These are phyloP conservation scores for Lasius platythorax DNA, from an alignment of 2,888 invertebrate species.

Conservation along the genomic window DNA sequence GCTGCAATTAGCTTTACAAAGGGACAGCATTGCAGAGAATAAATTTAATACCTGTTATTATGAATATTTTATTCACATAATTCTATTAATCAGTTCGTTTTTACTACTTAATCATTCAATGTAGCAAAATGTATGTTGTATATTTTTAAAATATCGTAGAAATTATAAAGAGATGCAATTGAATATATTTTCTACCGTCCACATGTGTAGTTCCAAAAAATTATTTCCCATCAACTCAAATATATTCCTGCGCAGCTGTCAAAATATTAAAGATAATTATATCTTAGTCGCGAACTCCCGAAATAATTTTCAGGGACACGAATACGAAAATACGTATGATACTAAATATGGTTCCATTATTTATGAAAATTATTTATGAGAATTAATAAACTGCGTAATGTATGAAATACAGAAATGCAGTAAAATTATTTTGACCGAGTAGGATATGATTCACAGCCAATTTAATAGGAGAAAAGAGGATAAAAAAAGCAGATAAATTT, in stretches of 20 bases:
- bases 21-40: background rate
- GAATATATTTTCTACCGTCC: slow-evolving; percentile 4
- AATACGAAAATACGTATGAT: slow-evolving; percentile 5
- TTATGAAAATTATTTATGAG: background rate
- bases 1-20: background rate
- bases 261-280: slow-evolving; percentile 49
- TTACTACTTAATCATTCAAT: background rate
- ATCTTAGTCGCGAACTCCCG: background rate
- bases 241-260: slow-evolving; percentile 32
- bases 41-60: background rate
- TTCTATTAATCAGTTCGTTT: background rate
- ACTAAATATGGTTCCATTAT: background rate
- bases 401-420: background rate
- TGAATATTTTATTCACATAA: background rate
- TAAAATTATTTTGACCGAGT: background rate
- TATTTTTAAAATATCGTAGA: background rate
- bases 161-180: background rate
- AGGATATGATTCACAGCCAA: background rate
- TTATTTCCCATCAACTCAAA: slow-evolving; percentile 18
- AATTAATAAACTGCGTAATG: background rate
- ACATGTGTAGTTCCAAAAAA: slow-evolving; percentile 3
- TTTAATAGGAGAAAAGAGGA: slow-evolving; percentile 1
- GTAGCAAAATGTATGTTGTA: background rate
- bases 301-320: slow-evolving; percentile 23
- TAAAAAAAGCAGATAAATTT: background rate